Base-by-base conservation (phyloP, 1,140 invertebrate species). In the Drosophila tropicalis region DNA sequence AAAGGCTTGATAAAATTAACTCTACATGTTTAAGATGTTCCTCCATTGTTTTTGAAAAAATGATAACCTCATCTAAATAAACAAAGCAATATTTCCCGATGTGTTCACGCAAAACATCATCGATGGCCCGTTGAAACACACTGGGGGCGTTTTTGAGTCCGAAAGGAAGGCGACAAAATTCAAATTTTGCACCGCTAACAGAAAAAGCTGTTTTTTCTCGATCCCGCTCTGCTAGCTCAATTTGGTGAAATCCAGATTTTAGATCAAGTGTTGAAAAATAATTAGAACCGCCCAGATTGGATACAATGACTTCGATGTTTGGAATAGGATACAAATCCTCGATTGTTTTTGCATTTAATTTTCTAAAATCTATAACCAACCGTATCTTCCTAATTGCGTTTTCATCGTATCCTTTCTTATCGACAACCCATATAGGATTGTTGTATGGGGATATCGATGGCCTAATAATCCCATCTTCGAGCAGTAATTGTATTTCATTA, bases 201-300 rank as follows among this genome's bases (percentile, higher is more conserved):
- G 47, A 51, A 51, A 51, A 55, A 22, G 47, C 47, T 3, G 51
- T 60, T 40, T 60, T 60, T 60, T 60, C 56, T 19, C 57, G 34
- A 13, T 39, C 34, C 10, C 34, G 15, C 10, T 60, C 57, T 5
- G 57, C 57, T 12, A 60, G 9, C 15, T 36, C 3, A 10, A 39
- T 60, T 39, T 44, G 13, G 5, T 62, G 60, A 25, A 29, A 62
- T 10, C 57, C 57, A 5, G 34, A 36, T 17, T 39, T 58, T 12
- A 22, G 34, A 15, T 60, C 34, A 12, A 60, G 57, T 7, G 57
- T 40, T 15, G 57, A 19, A 15, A 39, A 22, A 40, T 19, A 60
- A 17, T 12, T 22, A 5, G 32, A 32, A 32, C 12, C 34, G 17
- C 57, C 57, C 34, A 60, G 17, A 17, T 60, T 60, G 1, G 34